Percentiles rank a stretch among this genome's conserved stretches.
These are phyloP conservation scores for Scrobipalpa costella DNA, from an alignment of 2,888 invertebrate genomes.

Conservation along the genomic window DNA sequence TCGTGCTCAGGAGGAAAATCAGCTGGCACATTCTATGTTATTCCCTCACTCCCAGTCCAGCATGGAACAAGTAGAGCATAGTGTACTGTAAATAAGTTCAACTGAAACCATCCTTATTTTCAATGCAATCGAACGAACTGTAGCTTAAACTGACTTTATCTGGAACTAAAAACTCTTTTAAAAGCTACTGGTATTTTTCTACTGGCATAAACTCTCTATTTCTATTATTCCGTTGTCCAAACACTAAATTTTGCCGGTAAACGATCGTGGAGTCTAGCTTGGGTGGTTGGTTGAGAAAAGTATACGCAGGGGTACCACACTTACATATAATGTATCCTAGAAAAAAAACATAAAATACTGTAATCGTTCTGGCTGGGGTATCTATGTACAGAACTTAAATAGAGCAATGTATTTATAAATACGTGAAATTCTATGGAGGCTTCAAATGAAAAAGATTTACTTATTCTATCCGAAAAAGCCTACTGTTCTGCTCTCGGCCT, in stretches of 20 bases:
- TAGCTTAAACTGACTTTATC: constrained; percentile 12
- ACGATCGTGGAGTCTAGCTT: constrained; percentile 17
- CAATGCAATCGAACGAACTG: constrained; percentile 28
- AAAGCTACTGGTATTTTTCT: constrained; percentile 13
- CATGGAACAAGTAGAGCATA: too few relatives aligned
- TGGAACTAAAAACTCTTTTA: constrained; percentile 14
- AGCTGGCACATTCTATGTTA: too few relatives aligned
- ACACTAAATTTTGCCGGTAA: constrained; percentile 23
- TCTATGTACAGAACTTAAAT: too few relatives aligned
- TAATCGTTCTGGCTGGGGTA: too few relatives aligned
- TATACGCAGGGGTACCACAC: not conserved
- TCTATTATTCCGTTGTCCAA: constrained; percentile 25
- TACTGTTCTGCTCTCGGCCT: not conserved
- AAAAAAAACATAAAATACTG: not conserved
- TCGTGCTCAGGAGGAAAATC: too few relatives aligned
- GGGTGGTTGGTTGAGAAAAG: constrained; percentile 20
- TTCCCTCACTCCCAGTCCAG: too few relatives aligned
- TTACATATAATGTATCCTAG: not conserved
- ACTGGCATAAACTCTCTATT: constrained; percentile 18
- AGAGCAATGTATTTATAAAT: too few relatives aligned
- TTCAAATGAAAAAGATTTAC: too few relatives aligned
- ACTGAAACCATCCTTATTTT: constrained; percentile 37
- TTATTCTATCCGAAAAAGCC: too few relatives aligned
- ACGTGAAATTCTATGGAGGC: too few relatives aligned
- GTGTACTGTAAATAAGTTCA: not conserved